Evolutionary conservation across 2,888 invertebrate genomes (phyloP).

Genomic region (Chalcis sispes): DNA sequence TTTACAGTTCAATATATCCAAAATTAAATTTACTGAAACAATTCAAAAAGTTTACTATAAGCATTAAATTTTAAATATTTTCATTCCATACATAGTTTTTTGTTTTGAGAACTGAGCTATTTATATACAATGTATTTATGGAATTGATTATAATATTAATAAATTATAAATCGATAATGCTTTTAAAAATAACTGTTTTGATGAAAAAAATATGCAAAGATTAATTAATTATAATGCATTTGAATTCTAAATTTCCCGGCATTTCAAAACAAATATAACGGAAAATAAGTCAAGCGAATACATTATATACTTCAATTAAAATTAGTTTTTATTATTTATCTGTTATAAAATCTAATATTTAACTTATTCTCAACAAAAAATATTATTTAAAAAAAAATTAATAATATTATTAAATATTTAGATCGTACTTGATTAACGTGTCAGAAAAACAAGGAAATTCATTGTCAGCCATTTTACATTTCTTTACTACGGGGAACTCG

Average conservation of each 20-base stretch:
- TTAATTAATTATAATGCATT: too few species aligned
- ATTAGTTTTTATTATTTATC: not conserved
- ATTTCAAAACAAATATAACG: not conserved
- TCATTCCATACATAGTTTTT: too few species aligned
- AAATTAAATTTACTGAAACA: too few species aligned
- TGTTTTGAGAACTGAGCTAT: too few species aligned
- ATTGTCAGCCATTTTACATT: constrained; percentile 36
- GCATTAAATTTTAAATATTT: too few species aligned
- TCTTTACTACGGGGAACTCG: constrained; percentile 43
- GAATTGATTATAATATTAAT: too few species aligned
- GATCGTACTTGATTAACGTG: constrained; percentile 21
- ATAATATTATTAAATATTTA: constrained; percentile 3
- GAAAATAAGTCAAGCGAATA: not conserved
- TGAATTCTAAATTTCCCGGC: constrained; percentile 7
- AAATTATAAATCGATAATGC: too few species aligned
- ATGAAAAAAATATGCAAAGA: too few species aligned
- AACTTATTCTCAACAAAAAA: not conserved
- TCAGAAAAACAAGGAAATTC: constrained; percentile 35
- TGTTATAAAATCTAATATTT: not conserved
- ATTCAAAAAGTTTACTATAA: too few species aligned
- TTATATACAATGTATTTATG: too few species aligned
- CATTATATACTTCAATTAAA: not conserved
- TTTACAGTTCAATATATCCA: too few species aligned
- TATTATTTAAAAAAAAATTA: not conserved
- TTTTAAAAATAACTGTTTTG: too few species aligned